Base-by-base conservation (phyloP, 2,797 vertebrate species). In the Neosilurus hyrtlii region DNA sequence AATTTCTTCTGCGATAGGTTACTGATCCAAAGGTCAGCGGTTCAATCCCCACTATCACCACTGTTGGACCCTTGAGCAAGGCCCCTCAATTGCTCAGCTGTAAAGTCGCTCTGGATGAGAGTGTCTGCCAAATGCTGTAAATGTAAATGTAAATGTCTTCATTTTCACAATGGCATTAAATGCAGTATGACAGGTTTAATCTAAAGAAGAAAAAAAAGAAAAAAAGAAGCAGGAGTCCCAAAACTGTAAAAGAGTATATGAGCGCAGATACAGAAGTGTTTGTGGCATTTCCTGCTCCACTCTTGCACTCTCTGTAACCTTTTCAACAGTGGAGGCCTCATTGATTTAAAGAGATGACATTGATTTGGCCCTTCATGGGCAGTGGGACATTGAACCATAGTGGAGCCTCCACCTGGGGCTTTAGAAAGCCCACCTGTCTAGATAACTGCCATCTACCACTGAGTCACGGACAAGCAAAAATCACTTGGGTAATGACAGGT, bases 311-410 rank as follows among this genome's bases (percentile, higher is more conserved):
- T 51, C 67, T 67, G 76, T 81, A 85, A 86, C 84, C 82, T 84
- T 86, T 86, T 82, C 83, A 85, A 81, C 84, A 83, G 82, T n/a
- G 79, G 84, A 85, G 85, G 67, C 85, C 79, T 86, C 74, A 87
- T 87, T 87, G 85, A 88, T 86, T 86, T 86, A 83, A 86, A 85
- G 83, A 86, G 84, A 85, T 87, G 70, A 84, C 81, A 80, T 80
- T 65, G 81, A 86, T 82, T 87, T 30, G 30, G 65, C 73, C 79
- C 86, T 83, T 79, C 37, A n/a, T 73, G 78, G 85, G 79, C 84
- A 82, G 78, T 77, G 22, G 85, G 83, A 74, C 80, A 85, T 85
- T 88, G 83, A 83, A 77, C 26, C 87, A 88, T 84, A 75, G 43
- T 86, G 87, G 68, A 75, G 80, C 43, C 62, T 76, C 78, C 79